Conservation (phyloP, 2,888 invertebrate species). For the Ametastegia equiseti region DNA sequence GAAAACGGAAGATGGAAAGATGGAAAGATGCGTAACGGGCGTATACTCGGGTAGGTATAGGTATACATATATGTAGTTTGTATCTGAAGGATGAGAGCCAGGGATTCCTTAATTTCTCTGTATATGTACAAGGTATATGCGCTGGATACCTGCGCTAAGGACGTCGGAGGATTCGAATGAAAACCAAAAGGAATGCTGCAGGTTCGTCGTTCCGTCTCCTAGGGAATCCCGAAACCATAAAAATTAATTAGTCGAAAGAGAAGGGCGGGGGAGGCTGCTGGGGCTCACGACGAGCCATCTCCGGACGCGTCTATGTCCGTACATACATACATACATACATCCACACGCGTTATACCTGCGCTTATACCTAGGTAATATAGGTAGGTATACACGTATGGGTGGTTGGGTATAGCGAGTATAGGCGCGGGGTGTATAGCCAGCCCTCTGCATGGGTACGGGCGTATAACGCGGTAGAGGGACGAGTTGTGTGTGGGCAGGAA, state of each 20-base stretch:
- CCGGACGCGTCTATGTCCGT: not conserved
- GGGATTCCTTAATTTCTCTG: constrained; percentile 5
- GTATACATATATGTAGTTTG: too few relatives aligned
- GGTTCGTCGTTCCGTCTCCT: constrained; percentile 48
- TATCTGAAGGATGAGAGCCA: not conserved
- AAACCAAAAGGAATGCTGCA: constrained; percentile 57
- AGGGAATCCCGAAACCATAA: constrained; percentile 60
- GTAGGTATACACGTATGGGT: not conserved
- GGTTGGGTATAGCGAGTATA: not conserved
- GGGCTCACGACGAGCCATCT: not conserved
- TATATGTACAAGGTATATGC: too few relatives aligned
- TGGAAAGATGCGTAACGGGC: not conserved
- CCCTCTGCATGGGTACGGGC: too few relatives aligned
- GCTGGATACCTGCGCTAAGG: not conserved
- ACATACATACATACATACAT: not conserved
- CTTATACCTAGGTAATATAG: too few relatives aligned
- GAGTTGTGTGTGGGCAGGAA: not conserved
- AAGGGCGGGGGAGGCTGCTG: not conserved
- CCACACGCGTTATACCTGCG: too few relatives aligned
- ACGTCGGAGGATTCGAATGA: constrained; percentile 2
- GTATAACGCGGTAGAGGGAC: too few relatives aligned
- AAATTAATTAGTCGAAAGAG: constrained; percentile 66
- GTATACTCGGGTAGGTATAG: too few relatives aligned
- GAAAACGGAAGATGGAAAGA: not conserved
- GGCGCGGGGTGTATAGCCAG: too few relatives aligned